Conservation (phyloP, 2,888 invertebrate genomes). For the Parapristionchus giblindavisi region DNA sequence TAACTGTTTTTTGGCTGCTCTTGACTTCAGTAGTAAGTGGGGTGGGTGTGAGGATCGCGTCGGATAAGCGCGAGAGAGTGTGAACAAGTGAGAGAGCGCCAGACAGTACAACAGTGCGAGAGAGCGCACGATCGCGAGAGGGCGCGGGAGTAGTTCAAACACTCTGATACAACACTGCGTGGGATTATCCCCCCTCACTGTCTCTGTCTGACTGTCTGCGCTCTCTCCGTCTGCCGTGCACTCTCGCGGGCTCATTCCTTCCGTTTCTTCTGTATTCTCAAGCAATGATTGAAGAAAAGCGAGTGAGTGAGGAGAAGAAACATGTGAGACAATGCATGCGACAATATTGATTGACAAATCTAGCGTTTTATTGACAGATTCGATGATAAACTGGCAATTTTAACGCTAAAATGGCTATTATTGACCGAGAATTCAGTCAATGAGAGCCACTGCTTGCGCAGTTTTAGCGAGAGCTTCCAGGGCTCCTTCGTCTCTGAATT, state of each 20-base stretch:
- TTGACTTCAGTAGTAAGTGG: not conserved
- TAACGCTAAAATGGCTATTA: no score
- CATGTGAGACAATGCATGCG: not conserved
- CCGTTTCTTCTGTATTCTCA: not conserved
- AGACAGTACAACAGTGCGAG: not conserved
- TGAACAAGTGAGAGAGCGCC: not conserved
- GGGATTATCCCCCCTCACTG: not conserved
- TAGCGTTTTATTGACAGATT: not conserved
- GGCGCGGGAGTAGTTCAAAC: not conserved
- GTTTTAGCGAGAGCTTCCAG: no score
- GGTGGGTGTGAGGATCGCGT: not conserved
- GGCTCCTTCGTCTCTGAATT: no score
- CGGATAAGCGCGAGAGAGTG: not conserved
- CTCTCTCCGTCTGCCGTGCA: not conserved
- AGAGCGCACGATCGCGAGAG: not conserved
- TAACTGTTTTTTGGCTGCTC: not conserved
- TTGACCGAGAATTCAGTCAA: no score
- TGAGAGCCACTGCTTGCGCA: no score
- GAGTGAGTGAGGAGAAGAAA: not conserved
- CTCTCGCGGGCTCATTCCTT: not conserved
- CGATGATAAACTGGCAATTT: not conserved
- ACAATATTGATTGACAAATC: not conserved
- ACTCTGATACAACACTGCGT: not conserved
- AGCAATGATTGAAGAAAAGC: not conserved
- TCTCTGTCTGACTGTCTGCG: not conserved